phyloP scores from a whole-genome alignment of 2,113 vertebrate genomes.

The Lepus europaeus region DNA sequence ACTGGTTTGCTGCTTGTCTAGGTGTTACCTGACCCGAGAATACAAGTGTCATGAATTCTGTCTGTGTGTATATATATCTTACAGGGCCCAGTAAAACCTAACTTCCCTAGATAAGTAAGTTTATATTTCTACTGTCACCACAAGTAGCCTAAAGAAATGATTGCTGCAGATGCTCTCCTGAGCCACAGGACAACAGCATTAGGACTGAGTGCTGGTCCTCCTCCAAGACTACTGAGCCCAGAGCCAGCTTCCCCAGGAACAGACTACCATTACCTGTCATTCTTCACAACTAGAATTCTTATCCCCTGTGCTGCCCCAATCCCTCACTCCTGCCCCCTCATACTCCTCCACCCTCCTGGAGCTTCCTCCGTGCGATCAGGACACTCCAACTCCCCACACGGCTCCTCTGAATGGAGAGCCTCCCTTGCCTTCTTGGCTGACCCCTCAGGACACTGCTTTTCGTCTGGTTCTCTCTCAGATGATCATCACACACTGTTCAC shows the following conservation, averaged over 20 bases:
- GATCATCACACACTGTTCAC: neutral
- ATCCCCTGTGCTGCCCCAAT: neutral
- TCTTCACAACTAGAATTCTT: neutral
- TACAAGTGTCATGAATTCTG: neutral
- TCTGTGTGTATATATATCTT: neutral
- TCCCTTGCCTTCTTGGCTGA: neutral
- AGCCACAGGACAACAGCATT: neutral
- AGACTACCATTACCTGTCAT: neutral
- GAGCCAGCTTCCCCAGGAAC: neutral
- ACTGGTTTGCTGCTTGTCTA: constrained; percentile 8
- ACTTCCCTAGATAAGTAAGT: neutral
- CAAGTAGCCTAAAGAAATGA: neutral
- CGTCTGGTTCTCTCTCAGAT: neutral
- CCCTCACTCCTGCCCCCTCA: neutral
- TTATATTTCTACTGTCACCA: neutral
- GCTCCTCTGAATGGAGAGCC: neutral
- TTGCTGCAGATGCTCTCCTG: neutral
- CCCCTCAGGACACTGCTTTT: neutral
- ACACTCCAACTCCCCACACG: neutral
- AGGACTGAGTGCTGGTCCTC: neutral
- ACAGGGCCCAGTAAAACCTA: neutral
- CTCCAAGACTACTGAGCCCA: neutral
- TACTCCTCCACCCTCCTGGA: neutral
- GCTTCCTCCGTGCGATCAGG: neutral
- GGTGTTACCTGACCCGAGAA: neutral